Conservation (phyloP, 2,113 vertebrate species). For the Cyphomyrus discorhynchus region DNA sequence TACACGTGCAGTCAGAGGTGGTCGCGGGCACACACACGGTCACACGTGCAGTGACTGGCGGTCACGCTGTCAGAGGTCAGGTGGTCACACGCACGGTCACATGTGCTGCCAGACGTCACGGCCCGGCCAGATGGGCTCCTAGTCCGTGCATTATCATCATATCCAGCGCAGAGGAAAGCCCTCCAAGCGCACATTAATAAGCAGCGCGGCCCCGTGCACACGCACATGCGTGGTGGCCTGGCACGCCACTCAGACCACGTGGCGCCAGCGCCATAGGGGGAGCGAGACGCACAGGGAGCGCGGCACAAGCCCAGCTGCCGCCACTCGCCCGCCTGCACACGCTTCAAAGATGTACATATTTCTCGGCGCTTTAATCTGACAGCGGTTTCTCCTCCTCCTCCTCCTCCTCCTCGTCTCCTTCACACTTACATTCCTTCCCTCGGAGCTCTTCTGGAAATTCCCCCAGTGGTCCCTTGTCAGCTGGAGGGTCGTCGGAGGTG, state of each 20-base stretch:
- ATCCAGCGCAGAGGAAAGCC: neutral
- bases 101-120: neutral
- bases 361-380: slow-evolving; percentile 1
- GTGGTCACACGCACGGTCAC: slow-evolving; percentile 6
- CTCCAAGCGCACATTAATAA: neutral
- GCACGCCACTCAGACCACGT: neutral
- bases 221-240: neutral
- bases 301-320: neutral
- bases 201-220: no score
- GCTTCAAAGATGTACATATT: slow-evolving; percentile 8
- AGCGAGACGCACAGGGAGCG: neutral
- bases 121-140: neutral
- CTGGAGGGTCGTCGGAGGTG: neutral
- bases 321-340: neutral
- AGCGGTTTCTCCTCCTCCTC: neutral
- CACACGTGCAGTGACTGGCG: neutral
- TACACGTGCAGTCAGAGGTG: neutral
- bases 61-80: neutral
- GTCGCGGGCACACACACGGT: neutral
- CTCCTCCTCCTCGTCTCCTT: neutral
- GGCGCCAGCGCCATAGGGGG: neutral
- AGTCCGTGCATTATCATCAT: neutral
- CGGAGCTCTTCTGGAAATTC: slow-evolving; percentile 31
- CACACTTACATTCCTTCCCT: slow-evolving; percentile 26
- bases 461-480: neutral